Evolutionary conservation across 2,888 invertebrate species (phyloP).

Genomic region (Mythimna vitellina): DNA sequence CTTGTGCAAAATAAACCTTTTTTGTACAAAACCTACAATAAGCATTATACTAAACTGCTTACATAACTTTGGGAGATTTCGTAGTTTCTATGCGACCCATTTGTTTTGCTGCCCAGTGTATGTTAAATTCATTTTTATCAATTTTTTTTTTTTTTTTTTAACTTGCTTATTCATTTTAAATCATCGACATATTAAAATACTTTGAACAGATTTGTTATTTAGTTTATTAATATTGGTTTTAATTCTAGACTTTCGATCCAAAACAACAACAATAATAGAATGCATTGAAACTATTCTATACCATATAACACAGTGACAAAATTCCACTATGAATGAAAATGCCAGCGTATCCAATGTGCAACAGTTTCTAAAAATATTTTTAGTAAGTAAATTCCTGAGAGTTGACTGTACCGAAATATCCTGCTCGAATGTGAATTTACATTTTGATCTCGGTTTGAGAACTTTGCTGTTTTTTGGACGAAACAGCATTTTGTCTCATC

Average conservation of each 20-base stretch:
- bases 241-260: background rate
- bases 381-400: conserved; percentile 19
- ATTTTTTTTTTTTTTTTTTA: no score
- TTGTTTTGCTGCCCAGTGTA: background rate
- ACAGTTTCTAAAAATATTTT: conserved; percentile 46
- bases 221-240: background rate
- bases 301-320: background rate
- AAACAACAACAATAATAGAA: background rate
- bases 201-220: no score
- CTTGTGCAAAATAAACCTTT: no score
- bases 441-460: background rate
- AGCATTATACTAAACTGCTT: no score
- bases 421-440: background rate
- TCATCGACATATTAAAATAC: no score
- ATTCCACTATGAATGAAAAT: conserved; percentile 16
- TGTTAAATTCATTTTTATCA: background rate
- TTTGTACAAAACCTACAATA: no score
- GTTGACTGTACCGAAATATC: conserved; percentile 10
- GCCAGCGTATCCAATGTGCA: conserved; percentile 8
- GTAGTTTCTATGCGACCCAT: no score
- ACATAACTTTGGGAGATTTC: no score
- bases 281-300: background rate
- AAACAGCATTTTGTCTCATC: no score
- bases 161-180: no score
- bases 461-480: background rate